Base-by-base conservation (phyloP, 2,113 vertebrate species). In the Psophia crepitans region DNA sequence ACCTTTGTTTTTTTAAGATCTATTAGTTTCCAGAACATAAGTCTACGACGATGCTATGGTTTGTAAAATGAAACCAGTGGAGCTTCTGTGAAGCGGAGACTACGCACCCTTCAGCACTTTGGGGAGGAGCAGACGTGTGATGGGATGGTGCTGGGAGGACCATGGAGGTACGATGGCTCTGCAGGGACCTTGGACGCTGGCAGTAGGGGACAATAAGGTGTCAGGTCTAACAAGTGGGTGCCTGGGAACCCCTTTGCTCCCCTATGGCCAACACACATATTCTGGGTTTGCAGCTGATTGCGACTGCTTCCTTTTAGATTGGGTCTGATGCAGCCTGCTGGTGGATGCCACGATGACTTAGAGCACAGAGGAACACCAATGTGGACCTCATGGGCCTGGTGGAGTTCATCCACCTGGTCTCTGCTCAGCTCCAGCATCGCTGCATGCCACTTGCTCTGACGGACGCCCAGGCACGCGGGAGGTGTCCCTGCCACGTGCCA, bases 61-160 rank as follows among this genome's bases (percentile, higher is more conserved):
- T 81, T 51, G 16, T 60, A 23, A 76, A 93, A 48, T 10, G 73
- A 75, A 48, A 35, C 7, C 10, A 44, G 48, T 5, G 32, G 28
- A 63, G 46, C 19, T 13, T 15, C 58, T 12, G 8, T 12, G 48
- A 12, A 41, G 6, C 48, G 71, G 63, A 61, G 24, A 10, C 39
- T 37, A 3, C 0, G 3, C 10, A 19, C 14, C 46, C 32, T 85
- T 64, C 16, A 18, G 58, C 23, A 17, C 15, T 10, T 17, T 2
- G 30, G 43, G 26, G 39, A 80, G 56, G 26, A 91, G 39, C n/a
- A 64, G n/a, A 17, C 1, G 0, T 7, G 3, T 26, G 37, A 27
- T 3, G 33, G 81, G 30, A 46, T 26, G 49, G n/a, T 69, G 58
- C 76, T 30, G 9, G 56, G 41, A 79, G 26, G 61, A 37, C 5